Evolutionary conservation across 2,113 vertebrate species (phyloP), one percentile per base, ranked within the genome.

Genomic region (Cottus gobio): DNA sequence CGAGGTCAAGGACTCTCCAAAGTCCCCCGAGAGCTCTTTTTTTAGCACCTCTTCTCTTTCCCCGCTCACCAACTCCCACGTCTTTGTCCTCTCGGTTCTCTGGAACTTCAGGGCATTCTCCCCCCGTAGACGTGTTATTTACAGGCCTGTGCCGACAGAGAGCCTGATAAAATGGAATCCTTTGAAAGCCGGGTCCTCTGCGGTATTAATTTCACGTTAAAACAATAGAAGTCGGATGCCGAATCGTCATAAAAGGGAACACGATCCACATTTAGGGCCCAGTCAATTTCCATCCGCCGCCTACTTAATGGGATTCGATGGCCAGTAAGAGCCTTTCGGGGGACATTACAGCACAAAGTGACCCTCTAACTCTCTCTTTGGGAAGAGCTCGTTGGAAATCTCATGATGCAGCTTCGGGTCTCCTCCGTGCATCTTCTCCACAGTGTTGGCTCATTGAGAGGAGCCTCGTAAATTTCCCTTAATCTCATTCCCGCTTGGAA

Each of bases 1-100:
- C 2, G 67, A 91, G 92, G 85, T 94, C 91, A 92, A 92, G 89
- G 89, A 87, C 83, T 78, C 91, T 87, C 57, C 77, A 82, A 84
- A 89, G 85, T 88, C 75, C 64, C 77, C 36, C 63, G 48, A 75
- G 56, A 3, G 7, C 54, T 56, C 48, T 42, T 31, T 81, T 71
- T 83, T 57, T 69, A 87, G 60, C 44, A 75, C 71, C 54, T 65
- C 81, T 82, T 44, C 50, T 70, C 56, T 30, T 62, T 80, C 71
- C 82, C 83, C 56, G 28, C 62, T 54, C 28, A 39, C 24, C 13
- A 28, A 69, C 71, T 39, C 65, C 79, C 54, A 86, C 60, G 1
- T 77, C 39, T 82, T 42, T 81, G 62, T 79, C 61, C 72, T 74
- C n/a, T 0, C 5, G 26, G 3, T 46, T 67, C 24, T 63, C 10